These are phyloP conservation scores for Theropithecus gelada DNA, from an alignment of 2,113 vertebrate species.

Conservation along the genomic window DNA sequence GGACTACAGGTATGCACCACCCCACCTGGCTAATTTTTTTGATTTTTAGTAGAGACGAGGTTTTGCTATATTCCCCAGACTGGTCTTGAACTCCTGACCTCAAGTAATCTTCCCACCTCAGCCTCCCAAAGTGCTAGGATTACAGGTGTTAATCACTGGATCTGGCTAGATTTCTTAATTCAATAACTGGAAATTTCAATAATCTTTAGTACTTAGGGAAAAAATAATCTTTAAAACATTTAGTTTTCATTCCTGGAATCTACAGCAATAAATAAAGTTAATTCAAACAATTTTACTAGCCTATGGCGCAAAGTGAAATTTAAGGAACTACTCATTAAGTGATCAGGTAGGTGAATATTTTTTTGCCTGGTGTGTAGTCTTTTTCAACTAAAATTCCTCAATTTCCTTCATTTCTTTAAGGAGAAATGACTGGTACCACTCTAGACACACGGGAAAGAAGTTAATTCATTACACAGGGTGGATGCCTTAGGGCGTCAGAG, in stretches of 20 bases:
- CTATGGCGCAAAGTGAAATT: conserved; percentile 18
- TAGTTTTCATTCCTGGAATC: not conserved
- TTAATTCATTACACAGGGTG: not conserved
- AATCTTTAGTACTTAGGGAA: not conserved
- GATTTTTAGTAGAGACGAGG: no score
- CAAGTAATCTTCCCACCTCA: no score
- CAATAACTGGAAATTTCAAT: conserved; percentile 5
- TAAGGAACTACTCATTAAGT: not conserved
- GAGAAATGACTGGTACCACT: not conserved
- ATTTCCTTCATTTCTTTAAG: not conserved
- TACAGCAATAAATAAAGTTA: not conserved
- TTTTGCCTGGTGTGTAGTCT: not conserved
- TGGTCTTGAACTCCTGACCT: no score
- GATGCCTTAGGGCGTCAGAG: not conserved
- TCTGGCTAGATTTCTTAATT: not conserved
- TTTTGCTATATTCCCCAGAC: no score
- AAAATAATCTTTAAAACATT: not conserved
- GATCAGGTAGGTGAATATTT: not conserved
- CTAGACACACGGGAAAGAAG: not conserved
- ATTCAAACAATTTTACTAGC: conserved; percentile 6
- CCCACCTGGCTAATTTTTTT: no score
- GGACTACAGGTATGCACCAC: no score
- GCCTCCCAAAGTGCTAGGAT: no score
- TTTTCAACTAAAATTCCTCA: conserved; percentile 2
- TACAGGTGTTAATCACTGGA: no score